Conservation (phyloP, 1,140 invertebrate genomes). For the Plectrocnemia conspersa region DNA sequence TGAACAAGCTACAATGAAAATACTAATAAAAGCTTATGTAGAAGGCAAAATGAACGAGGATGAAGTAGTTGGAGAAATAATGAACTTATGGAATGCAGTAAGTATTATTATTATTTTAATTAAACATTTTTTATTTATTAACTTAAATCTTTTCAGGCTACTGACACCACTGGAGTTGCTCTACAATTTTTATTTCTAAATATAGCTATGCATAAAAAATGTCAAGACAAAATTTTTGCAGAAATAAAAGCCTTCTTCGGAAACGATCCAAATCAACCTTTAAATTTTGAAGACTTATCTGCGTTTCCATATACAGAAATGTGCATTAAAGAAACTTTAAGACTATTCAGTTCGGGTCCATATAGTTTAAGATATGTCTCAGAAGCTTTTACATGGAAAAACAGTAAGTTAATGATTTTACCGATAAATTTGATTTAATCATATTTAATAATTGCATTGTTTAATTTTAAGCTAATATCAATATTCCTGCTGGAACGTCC, state of each 20-base stretch:
- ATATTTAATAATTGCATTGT: not conserved
- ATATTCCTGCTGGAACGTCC: slow-evolving; percentile 1
- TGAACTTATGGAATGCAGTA: not conserved
- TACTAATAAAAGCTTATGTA: too few relatives aligned
- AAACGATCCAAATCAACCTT: not conserved
- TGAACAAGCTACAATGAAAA: too few relatives aligned
- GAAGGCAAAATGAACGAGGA: too few relatives aligned
- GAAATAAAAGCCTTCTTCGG: not conserved
- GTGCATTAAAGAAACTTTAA: slow-evolving; percentile 9
- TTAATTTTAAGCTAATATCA: slow-evolving; percentile 13
- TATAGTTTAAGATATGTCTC: not conserved
- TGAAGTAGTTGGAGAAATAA: too few relatives aligned
- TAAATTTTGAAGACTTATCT: not conserved
- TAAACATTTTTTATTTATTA: not conserved
- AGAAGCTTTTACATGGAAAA: not conserved
- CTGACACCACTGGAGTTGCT: not conserved
- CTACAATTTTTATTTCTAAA: not conserved
- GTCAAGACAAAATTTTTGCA: not conserved
- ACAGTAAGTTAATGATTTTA: not conserved
- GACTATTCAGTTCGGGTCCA: slow-evolving; percentile 5
- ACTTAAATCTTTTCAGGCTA: not conserved
- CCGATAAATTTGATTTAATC: not conserved
- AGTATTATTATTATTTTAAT: not conserved
- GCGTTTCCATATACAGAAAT: not conserved
- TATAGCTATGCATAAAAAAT: not conserved